Evolutionary conservation across 2,797 vertebrate species (phyloP).

Genomic region (Eospalax fontanierii): DNA sequence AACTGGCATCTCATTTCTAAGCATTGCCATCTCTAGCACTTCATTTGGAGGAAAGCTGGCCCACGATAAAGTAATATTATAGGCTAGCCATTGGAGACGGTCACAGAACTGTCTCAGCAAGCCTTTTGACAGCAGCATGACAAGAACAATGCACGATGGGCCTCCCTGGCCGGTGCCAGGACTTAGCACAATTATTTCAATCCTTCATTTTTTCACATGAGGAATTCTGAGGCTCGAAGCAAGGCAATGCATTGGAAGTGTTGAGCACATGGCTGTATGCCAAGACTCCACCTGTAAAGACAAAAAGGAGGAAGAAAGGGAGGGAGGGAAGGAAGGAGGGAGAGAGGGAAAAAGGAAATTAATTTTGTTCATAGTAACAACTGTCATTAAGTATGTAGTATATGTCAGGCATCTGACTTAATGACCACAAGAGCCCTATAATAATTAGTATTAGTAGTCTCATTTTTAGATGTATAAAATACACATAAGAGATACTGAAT

Average conservation of each 20-base stretch:
- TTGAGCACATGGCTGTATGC: background rate
- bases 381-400: slow-evolving; percentile 32
- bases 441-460: slow-evolving; percentile 23
- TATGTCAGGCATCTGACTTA: background rate
- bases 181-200: background rate
- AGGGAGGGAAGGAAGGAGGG: background rate
- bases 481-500: slow-evolving; percentile 16
- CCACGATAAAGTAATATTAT: background rate
- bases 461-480: slow-evolving; percentile 60
- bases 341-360: background rate
- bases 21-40: background rate
- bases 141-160: background rate
- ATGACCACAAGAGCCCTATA: background rate
- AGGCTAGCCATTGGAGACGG: background rate
- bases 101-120: slow-evolving; percentile 3
- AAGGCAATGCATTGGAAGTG: background rate
- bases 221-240: background rate
- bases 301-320: background rate
- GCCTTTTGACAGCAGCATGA: background rate
- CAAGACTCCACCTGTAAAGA: background rate
- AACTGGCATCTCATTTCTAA: background rate
- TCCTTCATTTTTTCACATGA: background rate
- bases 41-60: background rate
- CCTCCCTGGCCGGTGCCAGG: background rate
- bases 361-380: background rate